Conservation (phyloP, 2,888 invertebrate species). For the Drosophila anomalata region DNA sequence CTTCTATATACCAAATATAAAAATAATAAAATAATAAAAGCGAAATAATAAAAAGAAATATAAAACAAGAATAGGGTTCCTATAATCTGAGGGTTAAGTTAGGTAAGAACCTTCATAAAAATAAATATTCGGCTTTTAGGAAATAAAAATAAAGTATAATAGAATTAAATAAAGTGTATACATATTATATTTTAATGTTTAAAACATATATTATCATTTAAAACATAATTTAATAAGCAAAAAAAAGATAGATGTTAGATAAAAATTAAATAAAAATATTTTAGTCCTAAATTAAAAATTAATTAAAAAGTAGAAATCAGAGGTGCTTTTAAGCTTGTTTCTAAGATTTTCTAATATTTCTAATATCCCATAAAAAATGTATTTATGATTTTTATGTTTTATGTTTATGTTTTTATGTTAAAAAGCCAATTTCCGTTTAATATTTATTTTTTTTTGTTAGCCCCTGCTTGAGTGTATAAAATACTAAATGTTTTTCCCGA, state of each 20-base stretch:
- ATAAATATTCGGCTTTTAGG: background rate
- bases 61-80: background rate
- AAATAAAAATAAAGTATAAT: background rate
- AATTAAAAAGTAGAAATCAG: too few relatives aligned
- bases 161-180: background rate
- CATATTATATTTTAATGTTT: too few relatives aligned
- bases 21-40: conserved; percentile 12
- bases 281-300: too few relatives aligned
- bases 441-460: conserved; percentile 7
- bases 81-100: background rate
- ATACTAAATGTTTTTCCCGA: conserved; percentile 16
- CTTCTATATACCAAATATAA: conserved; percentile 25
- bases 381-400: background rate
- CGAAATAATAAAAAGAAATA: background rate
- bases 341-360: background rate
- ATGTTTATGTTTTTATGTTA: background rate
- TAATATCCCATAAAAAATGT: background rate
- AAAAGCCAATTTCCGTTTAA: background rate
- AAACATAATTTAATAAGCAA: too few relatives aligned
- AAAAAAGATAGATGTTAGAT: too few relatives aligned
- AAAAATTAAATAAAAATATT: too few relatives aligned
- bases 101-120: background rate
- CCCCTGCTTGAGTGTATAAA: conserved; percentile 9
- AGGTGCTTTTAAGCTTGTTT: too few relatives aligned
- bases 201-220: too few relatives aligned